phyloP scores from a whole-genome alignment of 1,140 invertebrate species.

The Marisa cornuarietis region DNA sequence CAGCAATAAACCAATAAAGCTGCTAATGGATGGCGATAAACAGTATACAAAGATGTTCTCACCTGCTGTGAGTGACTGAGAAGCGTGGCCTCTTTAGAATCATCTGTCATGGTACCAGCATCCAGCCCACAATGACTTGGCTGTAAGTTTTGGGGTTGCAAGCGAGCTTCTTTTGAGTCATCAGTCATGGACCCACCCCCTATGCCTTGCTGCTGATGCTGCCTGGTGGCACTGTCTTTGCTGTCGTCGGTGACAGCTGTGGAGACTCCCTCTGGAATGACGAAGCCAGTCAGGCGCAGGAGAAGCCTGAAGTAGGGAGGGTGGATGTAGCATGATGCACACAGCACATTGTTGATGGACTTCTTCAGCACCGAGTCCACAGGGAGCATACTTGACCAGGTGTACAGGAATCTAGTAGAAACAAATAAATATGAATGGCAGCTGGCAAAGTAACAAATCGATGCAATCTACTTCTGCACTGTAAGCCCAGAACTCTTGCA shows the following conservation, averaged over 20 bases:
- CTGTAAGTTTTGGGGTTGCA: background rate
- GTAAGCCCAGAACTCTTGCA: too few relatives aligned
- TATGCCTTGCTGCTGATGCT: constrained; percentile 13
- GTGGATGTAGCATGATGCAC: constrained; percentile 84
- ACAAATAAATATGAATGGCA: constrained; percentile 14
- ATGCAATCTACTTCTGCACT: too few relatives aligned
- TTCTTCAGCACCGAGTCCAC: constrained; percentile 77
- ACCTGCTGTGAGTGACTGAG: constrained; percentile 8
- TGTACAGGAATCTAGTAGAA: constrained; percentile 73
- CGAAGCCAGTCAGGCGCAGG: constrained; percentile 78
- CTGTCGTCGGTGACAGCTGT: constrained; percentile 71
- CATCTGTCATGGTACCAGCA: constrained; percentile 36
- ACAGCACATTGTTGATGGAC: constrained; percentile 81
- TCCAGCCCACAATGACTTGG: background rate
- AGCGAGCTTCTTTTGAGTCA: constrained; percentile 55
- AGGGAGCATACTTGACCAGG: constrained; percentile 78
- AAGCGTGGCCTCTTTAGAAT: constrained; percentile 36
- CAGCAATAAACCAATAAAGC: background rate
- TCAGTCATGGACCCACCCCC: constrained; percentile 43
- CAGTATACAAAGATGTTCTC: background rate
- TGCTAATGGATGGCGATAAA: background rate
- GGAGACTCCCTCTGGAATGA: constrained; percentile 65
- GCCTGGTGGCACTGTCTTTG: constrained; percentile 70
- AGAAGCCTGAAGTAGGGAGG: constrained; percentile 80
- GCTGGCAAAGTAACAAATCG: background rate